These are phyloP conservation scores for Habropoda laboriosa DNA, from an alignment of 1,140 invertebrate species.

Conservation along the genomic window DNA sequence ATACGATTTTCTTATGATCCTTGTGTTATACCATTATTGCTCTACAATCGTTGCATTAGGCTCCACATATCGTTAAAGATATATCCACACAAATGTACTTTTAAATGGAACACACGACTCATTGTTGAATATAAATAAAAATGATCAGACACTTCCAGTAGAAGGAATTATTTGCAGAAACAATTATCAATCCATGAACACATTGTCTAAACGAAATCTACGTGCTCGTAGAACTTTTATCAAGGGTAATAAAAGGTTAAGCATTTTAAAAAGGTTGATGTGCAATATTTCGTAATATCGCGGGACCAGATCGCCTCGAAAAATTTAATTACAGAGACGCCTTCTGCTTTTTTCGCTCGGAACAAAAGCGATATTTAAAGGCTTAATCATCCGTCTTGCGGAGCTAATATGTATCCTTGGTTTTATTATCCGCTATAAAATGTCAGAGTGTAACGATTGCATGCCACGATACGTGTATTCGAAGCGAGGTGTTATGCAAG, in stretches of 20 bases:
- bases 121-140: no score
- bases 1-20: no score
- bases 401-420: constrained; percentile 25
- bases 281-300: constrained; percentile 6
- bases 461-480: not conserved
- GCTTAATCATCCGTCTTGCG: constrained; percentile 24
- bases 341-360: not conserved
- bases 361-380: constrained; percentile 31
- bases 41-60: no score
- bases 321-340: constrained; percentile 12
- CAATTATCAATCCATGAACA: not conserved
- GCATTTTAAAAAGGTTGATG: not conserved
- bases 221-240: not conserved
- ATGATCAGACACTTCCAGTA: not conserved
- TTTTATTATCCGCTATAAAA: constrained; percentile 33
- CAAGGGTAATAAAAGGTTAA: not conserved
- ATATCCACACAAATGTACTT: no score
- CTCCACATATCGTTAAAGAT: no score
- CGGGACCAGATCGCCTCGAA: not conserved
- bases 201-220: not conserved
- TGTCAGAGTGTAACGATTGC: constrained; percentile 27
- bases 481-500: not conserved
- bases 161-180: not conserved
- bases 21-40: no score
- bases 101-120: no score